Base-by-base conservation (phyloP, 1,140 invertebrate species). In the Thaumetopoea pityocampa region DNA sequence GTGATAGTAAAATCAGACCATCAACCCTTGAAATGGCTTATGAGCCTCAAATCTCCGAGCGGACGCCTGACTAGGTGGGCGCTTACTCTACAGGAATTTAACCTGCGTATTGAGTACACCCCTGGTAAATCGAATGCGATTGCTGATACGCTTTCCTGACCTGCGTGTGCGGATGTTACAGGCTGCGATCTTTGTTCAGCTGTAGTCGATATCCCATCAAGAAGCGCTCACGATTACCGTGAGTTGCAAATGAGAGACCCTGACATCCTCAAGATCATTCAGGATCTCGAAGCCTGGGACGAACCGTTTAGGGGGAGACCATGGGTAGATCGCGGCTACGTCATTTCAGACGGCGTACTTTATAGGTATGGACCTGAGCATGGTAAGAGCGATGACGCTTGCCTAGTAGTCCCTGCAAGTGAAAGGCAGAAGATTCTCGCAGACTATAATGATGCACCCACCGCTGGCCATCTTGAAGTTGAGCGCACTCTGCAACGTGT, bases 11-110 rank as follows among this genome's bases (percentile, higher is more conserved):
- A 23, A n/a, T 50, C 49, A 29, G 86, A 89, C 47, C 87, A 89
- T 42, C 82, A 85, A 52, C 59, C 84, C 0, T 45, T 89, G 2
- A 62, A 53, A 29, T 89, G 85, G 83, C 49, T 89, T 0, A 60
- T 76, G 22, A 56, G 52, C 0, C 46, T 85, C 0, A 87, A 84
- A 51, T 70, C 77, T 1, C 72, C 85, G 0, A 69, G 45, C 0
- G 74, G 76, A 4, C 34, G 68, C 3, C 26, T 86, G 4, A 80
- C 81, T 0, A 42, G 85, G 16, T 89, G 87, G 87, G 60, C 77
- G 1, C 28, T 87, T 1, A 15, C 23, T 15, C 37, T 89, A 1
- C 85, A 87, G 57, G 41, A 57, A 1, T 87, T 72, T 43, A 47
- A 85, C 37, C 11, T 73, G 4, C 37, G 10, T 4, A 53, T 73